Percentiles rank a stretch among this genome's conserved stretches.
Conservation (phyloP, 1,140 invertebrate species). For the Meloidogyne chitwoodi region DNA sequence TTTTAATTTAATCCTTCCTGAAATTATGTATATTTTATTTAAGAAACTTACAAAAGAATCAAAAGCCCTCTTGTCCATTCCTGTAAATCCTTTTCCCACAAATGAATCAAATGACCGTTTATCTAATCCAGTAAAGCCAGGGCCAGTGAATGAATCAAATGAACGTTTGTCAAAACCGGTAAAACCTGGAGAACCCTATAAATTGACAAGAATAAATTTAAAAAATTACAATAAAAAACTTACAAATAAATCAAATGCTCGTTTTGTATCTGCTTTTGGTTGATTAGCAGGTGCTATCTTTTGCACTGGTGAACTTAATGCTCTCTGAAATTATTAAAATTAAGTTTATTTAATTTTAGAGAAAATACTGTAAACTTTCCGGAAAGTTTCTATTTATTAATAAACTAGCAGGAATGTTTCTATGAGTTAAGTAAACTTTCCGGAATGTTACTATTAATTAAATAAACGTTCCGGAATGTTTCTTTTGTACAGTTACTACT, state of each 20-base stretch:
- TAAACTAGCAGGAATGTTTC: no score
- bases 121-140: conserved; percentile 44
- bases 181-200: conserved; percentile 26
- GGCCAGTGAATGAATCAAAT: conserved; percentile 43
- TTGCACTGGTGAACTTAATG: neutral
- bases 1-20: no score
- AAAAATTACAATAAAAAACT: neutral
- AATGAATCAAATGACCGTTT: conserved; percentile 35
- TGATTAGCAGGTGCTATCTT: neutral
- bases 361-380: neutral
- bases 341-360: no score
- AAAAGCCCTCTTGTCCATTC: conserved; percentile 29
- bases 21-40: no score
- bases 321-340: neutral
- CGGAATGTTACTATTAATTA: neutral
- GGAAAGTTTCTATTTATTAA: no score
- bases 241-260: neutral
- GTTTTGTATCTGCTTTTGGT: neutral
- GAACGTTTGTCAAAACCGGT: conserved; percentile 43
- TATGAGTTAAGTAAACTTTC: no score
- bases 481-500: no score
- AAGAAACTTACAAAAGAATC: conserved; percentile 20
- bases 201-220: no score
- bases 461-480: neutral
- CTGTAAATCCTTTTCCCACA: conserved; percentile 25